These are phyloP conservation scores for Thymelicus acteon DNA, from an alignment of 2,888 invertebrate species.

Conservation along the genomic window DNA sequence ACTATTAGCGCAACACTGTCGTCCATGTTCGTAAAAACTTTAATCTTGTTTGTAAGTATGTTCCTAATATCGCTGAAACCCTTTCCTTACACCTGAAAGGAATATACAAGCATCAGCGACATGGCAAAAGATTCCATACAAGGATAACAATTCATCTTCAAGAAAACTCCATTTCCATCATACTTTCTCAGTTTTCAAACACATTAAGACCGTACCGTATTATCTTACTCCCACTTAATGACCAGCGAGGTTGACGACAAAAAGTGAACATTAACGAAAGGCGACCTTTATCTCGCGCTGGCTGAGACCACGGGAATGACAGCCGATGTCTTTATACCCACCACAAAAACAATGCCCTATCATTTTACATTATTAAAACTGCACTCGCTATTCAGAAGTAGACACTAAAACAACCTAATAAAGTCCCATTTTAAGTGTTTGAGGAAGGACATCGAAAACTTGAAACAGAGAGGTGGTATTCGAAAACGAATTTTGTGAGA, in stretches of 20 bases:
- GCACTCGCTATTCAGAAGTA: constrained; percentile 41
- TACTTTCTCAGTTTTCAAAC: constrained; percentile 32
- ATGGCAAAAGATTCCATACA: background rate
- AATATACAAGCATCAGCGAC: no score
- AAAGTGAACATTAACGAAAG: constrained; percentile 60
- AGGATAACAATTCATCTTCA: background rate
- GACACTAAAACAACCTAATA: constrained; percentile 29
- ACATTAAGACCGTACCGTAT: constrained; percentile 37
- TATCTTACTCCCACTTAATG: constrained; percentile 45
- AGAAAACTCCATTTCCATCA: constrained; percentile 17
- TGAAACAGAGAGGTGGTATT: background rate
- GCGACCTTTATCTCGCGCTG: constrained; percentile 63
- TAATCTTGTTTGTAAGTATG: no score
- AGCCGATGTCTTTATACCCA: constrained; percentile 77
- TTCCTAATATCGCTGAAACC: no score
- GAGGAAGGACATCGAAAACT: background rate
- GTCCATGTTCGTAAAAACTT: no score
- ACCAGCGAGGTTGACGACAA: constrained; percentile 39
- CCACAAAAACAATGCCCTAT: constrained; percentile 78
- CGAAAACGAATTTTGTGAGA: background rate
- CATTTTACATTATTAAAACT: constrained; percentile 69
- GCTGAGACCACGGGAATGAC: constrained; percentile 54
- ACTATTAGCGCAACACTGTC: no score
- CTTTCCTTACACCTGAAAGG: no score
- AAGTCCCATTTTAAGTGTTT: constrained; percentile 34